These are phyloP conservation scores for Urosaurus nigricauda DNA, from an alignment of 2,797 vertebrate genomes.

Conservation along the genomic window DNA sequence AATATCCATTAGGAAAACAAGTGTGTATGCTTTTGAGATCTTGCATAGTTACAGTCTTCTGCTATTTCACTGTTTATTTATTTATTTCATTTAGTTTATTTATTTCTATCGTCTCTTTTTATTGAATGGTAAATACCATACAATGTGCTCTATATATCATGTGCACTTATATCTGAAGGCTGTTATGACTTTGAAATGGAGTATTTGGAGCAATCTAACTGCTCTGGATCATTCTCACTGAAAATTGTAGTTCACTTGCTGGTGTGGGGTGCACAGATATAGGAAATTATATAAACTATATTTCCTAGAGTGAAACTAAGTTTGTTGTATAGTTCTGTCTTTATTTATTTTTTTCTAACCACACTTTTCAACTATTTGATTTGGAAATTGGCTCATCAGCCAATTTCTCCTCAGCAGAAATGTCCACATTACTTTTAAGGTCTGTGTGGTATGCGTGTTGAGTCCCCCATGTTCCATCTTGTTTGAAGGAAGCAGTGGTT, in stretches of 20 bases:
- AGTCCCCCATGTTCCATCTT: not conserved
- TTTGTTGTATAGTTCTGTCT: not conserved
- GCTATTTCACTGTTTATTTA: not conserved
- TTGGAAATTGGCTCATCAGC: constrained; percentile 18
- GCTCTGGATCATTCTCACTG: not conserved
- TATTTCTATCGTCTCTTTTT: constrained; percentile 20
- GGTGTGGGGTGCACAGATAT: too few relatives aligned
- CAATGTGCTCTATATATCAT: constrained; percentile 5
- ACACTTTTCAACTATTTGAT: not conserved
- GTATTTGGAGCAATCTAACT: not conserved
- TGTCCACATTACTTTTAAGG: not conserved
- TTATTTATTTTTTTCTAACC: constrained; percentile 18
- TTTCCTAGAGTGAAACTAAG: not conserved
- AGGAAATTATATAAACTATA: not conserved
- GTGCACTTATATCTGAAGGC: not conserved
- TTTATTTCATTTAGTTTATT: not conserved
- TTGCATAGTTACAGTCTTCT: not conserved
- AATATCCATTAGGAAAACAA: constrained; percentile 95
- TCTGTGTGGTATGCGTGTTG: not conserved
- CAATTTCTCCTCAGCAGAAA: not conserved
- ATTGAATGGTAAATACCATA: not conserved
- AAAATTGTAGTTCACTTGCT: not conserved
- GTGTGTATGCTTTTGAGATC: constrained; percentile 63
- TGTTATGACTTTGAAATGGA: constrained; percentile 9
- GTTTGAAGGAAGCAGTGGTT: too few relatives aligned